Base-by-base conservation (phyloP, 2,113 vertebrate species). In the Alethe castanea region DNA sequence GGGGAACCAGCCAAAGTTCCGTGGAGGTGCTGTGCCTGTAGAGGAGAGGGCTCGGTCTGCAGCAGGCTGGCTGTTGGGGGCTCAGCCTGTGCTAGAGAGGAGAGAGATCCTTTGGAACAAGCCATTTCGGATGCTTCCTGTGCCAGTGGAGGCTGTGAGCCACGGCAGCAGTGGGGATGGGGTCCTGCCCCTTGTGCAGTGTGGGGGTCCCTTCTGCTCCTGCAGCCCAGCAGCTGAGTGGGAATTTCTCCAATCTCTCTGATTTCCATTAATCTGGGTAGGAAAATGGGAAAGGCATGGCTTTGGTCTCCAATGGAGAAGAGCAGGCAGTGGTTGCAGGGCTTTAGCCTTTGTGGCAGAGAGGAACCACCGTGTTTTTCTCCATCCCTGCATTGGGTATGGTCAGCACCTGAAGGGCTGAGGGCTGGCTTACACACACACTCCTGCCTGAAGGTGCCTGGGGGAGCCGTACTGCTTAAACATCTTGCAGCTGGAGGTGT, bases 121-220 rank as follows among this genome's bases (percentile, higher is more conserved):
- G 50, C 33, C 0, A 0, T 31, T 91, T 80, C 1, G 0, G 54
- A 6, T 83, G 76, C 31, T 26, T 28, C 40, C 40, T 0, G 0
- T 79, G 33, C 53, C 5, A 3, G 33, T 1, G 11, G 31, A 72
- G 52, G 44, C 82, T 74, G 47, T 25, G 70, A 94, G 38, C 56
- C 8, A 4, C 64, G 47, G 54, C 19, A 50, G 56, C 7, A 8
- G 38, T 5, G 9, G 33, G 62, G 18, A 60, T 12, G 1, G 18
- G 20, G 13, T 52, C 72, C 2, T 48, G 47, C 47, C 4, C 6
- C 47, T 24, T 48, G 23, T 48, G 47, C 47, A 48, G 47, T 48
- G 47, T 12, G 1, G 14, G 66, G 20, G 11, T 52, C 67, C 2
- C 38, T 81, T 57, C 59, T 84, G 67, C 24, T 50, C 48, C 38